Conservation (phyloP, 2,888 invertebrate genomes). For the Sphaerophoria rueppellii region DNA sequence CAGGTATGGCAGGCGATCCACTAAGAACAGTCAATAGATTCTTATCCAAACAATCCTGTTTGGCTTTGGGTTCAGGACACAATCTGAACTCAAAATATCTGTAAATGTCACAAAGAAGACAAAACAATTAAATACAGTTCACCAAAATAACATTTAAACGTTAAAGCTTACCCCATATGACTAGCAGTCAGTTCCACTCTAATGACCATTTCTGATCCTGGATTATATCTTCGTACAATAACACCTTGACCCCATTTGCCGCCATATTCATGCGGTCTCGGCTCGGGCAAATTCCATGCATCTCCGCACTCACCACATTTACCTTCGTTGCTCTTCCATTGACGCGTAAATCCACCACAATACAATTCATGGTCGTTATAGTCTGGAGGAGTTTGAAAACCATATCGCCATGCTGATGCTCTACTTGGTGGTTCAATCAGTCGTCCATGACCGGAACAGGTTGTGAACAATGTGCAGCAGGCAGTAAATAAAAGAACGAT, state of each 20-base stretch:
- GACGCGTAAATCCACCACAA: slow-evolving; percentile 93
- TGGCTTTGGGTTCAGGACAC: slow-evolving; percentile 88
- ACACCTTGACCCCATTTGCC: slow-evolving; percentile 92
- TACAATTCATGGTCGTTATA: slow-evolving; percentile 95
- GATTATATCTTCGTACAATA: slow-evolving; percentile 90
- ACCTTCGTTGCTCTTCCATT: slow-evolving; percentile 91
- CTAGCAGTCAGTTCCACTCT: slow-evolving; percentile 93
- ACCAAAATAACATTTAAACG: neutral
- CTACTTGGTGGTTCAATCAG: slow-evolving; percentile 92
- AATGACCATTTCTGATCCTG: slow-evolving; percentile 86
- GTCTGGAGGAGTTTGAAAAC: slow-evolving; percentile 93
- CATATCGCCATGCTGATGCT: slow-evolving; percentile 94
- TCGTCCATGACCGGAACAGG: slow-evolving; percentile 79
- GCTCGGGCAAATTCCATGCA: slow-evolving; percentile 88
- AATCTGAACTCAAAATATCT: slow-evolving; percentile 91
- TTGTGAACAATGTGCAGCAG: slow-evolving; percentile 64
- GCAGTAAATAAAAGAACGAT: slow-evolving; percentile 50
- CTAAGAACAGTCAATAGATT: slow-evolving; percentile 85
- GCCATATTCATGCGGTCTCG: slow-evolving; percentile 91
- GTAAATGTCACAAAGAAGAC: neutral
- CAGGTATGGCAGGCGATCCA: slow-evolving; percentile 80
- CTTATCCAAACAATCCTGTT: slow-evolving; percentile 91
- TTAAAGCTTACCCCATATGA: slow-evolving; percentile 86
- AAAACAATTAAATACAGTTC: neutral
- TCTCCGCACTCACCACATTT: slow-evolving; percentile 95